Evolutionary conservation across 2,113 vertebrate genomes (phyloP), one percentile per base, ranked within the genome.

Genomic region (Cygnus atratus): DNA sequence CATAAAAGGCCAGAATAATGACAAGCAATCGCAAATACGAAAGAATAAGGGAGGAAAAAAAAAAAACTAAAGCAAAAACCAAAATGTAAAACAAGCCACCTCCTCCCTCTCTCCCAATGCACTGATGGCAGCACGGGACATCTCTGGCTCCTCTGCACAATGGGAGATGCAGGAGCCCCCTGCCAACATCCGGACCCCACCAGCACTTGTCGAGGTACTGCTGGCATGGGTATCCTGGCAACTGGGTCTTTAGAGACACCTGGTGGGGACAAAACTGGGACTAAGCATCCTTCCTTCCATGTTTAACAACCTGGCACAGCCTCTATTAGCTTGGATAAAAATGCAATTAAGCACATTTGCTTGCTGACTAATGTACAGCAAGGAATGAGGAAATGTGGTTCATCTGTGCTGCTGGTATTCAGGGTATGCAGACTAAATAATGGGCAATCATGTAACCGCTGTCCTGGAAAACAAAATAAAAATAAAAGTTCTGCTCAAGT

Each of bases 201-300:
- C 24, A 88, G 19, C 14, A 17, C 67, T 57, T 1, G 0, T 21
- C 59, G 46, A 81, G 48, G 58, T 88, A 95, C 72, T 50, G 25
- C 65, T 89, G 71, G 62, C 35, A 59, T 96, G 21, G 0, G 83
- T 97, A 97, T 97, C 97, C 90, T 96, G 85, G 96, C 94, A 98
- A 97, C 95, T 0, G n/a, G 39, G 39, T 81, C 92, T 97, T 96
- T 18, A 25, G 93, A 96, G 95, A 96, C 62, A 55, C 48, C 79
- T 62, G 46, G 22, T 96, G 90, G 75, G 92, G 92, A 95, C 92
- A 96, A 90, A 97, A 95, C 70, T 90, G 66, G 57, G 94, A 90
- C 93, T 97, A 97, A 96, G 95, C 92, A 98, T 77, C 94, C 95
- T 97, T 77, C 93, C 95, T 97, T 97, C 95, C 88, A 57, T 96